phyloP scores from a whole-genome alignment of 1,140 invertebrate genomes.

The Apis florea region DNA sequence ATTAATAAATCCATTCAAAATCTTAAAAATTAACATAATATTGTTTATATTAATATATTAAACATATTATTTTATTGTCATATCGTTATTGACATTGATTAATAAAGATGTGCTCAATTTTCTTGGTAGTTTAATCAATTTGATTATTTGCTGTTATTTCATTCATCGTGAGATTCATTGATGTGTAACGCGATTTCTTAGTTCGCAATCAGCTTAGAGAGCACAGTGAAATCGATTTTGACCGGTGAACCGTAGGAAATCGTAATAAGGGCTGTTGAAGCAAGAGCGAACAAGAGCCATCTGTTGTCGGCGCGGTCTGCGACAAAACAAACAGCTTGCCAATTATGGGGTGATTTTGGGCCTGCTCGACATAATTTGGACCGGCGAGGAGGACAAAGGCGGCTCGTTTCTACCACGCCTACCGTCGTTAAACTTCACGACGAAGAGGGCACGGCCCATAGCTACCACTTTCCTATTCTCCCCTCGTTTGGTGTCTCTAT shows the following conservation, averaged over 20 bases:
- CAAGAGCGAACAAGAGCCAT: constrained; percentile 47
- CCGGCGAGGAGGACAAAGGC: constrained; percentile 70
- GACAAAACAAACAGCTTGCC: constrained; percentile 77
- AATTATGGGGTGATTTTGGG: constrained; percentile 72
- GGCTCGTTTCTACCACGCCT: constrained; percentile 64
- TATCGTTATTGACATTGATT: too few species aligned
- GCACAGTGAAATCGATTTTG: constrained; percentile 54
- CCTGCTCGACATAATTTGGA: constrained; percentile 73
- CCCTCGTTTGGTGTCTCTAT: constrained; percentile 68
- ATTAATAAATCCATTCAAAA: too few species aligned
- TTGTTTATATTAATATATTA: too few species aligned
- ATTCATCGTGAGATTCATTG: neutral
- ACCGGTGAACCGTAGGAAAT: constrained; percentile 48
- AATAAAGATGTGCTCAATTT: too few species aligned
- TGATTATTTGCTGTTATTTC: too few species aligned
- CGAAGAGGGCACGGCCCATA: constrained; percentile 32
- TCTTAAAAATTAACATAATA: too few species aligned
- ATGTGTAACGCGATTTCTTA: neutral
- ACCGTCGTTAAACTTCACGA: constrained; percentile 65
- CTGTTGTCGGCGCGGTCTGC: constrained; percentile 63
- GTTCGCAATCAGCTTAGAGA: neutral
- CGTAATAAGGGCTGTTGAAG: constrained; percentile 51
- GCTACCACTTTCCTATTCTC: constrained; percentile 54
- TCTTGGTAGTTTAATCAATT: too few species aligned
- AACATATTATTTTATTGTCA: too few species aligned